A percentile compares a stretch with the other conserved stretches of the same genome.
These are phyloP conservation scores for Oligia strigilis DNA, from an alignment of 2,888 invertebrate species.

Conservation along the genomic window DNA sequence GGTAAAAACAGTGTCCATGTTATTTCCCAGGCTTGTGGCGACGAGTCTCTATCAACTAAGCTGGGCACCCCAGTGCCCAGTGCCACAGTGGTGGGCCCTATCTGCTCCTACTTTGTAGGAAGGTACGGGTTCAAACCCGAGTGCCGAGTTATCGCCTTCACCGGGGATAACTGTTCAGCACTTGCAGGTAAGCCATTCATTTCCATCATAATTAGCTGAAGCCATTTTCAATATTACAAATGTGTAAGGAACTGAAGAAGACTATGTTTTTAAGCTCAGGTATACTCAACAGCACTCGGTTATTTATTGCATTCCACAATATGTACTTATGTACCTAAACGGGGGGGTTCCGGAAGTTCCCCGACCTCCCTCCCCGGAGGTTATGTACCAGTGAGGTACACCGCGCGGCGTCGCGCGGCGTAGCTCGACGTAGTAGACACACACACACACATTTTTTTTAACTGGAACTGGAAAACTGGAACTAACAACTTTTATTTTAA, in stretches of 20 bases:
- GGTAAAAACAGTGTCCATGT: not conserved
- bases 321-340: not conserved
- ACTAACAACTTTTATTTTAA: no score
- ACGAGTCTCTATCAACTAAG: constrained; percentile 92
- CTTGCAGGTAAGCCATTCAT: constrained; percentile 91
- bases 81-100: constrained; percentile 92
- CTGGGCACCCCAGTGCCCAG: constrained; percentile 94
- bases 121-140: constrained; percentile 95
- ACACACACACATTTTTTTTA: no score
- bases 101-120: constrained; percentile 95
- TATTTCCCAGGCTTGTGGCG: constrained; percentile 92
- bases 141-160: constrained; percentile 96
- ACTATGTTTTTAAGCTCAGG: not conserved
- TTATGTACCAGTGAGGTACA: no score
- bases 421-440: no score
- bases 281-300: not conserved
- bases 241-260: not conserved
- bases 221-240: not conserved
- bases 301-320: not conserved
- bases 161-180: constrained; percentile 98
- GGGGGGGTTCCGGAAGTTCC: no score
- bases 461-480: no score
- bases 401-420: no score
- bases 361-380: no score
- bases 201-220: not conserved